Base-by-base conservation (phyloP, 1,140 invertebrate species). In the Tetragonula clypearis region DNA sequence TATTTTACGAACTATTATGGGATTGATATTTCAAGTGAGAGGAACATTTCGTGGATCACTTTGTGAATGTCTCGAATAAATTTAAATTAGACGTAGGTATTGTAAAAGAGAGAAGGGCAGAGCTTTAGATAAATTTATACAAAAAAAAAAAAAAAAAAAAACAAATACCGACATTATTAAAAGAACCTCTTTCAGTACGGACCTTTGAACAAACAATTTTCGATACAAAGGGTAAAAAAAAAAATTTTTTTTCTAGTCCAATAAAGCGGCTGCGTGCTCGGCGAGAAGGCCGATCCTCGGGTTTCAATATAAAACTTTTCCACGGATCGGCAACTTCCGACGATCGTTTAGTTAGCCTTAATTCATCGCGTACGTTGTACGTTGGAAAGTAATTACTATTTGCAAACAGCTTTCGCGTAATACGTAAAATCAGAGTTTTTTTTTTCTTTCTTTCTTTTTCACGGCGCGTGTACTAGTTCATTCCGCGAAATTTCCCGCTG, bases 261-360 rank as follows among this genome's bases (percentile, higher is more conserved):
- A 58, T 81, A 77, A 81, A 87, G 77, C 71, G 15, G 6, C 5
- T 5, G 11, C 26, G 41, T 49, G 56, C 35, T 79, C 21, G 41
- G 35, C 21, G 60, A n/a, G 12, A 21, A 74, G 49, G 41, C 49
- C 26, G 60, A 9, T 17, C n/a, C 35, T 8, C 0, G 4, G 6
- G 17, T 78, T 85, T 82, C 49, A 41, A 85, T 85, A 85, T 74
- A 88, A 88, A 87, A 75, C 41, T 82, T 87, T 79, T 80, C 9
- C 23, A 66, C 41, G 41, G 35, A 84, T 87, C 23, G 60, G 26
- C 0, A 66, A 79, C 35, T 65, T 87, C 23, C 72, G 21, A n/a
- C 17, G 17, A 41, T 49, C 41, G 15, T 79, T 88, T 85, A 87
- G 87, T 85, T 87, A 81, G 21, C n/a, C 78, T 41, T 85, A 81